phyloP scores from a whole-genome alignment of 2,797 vertebrate genomes.

The Falco rusticolus region DNA sequence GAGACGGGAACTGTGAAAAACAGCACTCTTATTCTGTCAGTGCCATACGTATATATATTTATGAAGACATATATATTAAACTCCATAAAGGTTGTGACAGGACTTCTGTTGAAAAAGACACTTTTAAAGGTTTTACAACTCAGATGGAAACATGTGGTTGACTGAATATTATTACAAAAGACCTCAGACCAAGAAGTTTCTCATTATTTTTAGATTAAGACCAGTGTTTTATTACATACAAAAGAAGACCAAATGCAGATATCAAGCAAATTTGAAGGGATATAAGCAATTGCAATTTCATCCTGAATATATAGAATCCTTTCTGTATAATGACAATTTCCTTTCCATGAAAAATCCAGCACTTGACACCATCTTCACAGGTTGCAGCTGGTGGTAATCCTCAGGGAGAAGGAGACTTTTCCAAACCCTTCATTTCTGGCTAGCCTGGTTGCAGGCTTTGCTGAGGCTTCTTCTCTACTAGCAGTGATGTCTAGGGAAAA shows the following conservation, averaged over 20 bases:
- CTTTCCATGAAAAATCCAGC: background rate
- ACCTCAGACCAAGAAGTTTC: background rate
- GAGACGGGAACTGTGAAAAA: background rate
- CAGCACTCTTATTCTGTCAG: background rate
- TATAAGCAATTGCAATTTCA: background rate
- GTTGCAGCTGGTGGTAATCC: conserved; percentile 10
- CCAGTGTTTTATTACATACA: background rate
- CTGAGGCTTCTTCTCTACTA: background rate
- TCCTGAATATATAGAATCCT: background rate
- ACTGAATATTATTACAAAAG: background rate
- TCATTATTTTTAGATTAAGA: conserved; percentile 17
- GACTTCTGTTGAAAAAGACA: background rate
- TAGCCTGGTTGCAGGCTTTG: background rate
- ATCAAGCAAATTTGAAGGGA: background rate
- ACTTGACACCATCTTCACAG: background rate
- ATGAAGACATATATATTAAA: background rate
- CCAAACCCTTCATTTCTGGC: background rate
- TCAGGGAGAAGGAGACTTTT: background rate
- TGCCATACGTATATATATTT: background rate
- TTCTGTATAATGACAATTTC: background rate
- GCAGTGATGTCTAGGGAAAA: background rate
- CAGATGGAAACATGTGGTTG: background rate
- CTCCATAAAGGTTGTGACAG: background rate
- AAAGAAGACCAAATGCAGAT: background rate
- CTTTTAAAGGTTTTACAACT: background rate